Conservation (phyloP, 2,113 vertebrate species). For the Pachypanchax playfairii region DNA sequence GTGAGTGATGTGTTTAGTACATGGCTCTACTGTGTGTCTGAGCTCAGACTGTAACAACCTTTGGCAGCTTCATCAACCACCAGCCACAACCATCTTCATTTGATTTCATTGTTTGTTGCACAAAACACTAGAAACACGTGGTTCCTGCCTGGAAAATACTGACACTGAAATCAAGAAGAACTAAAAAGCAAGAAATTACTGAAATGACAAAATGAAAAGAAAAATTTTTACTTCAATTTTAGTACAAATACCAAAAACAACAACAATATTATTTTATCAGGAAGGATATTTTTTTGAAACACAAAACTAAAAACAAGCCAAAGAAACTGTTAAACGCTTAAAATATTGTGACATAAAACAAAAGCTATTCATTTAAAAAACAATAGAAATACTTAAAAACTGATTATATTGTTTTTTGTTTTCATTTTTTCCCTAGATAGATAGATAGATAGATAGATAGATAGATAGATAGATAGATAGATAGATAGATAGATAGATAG, state of each 20-base stretch:
- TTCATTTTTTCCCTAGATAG: background rate
- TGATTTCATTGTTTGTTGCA: constrained; percentile 42
- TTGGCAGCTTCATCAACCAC: constrained; percentile 47
- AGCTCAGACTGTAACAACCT: constrained; percentile 20
- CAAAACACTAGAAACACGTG: constrained; percentile 23
- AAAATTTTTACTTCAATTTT: background rate
- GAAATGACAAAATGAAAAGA: background rate
- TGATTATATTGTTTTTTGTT: too few relatives aligned
- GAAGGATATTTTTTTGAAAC: background rate
- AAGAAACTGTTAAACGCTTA: background rate
- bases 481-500: background rate
- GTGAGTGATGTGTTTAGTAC: constrained; percentile 46
- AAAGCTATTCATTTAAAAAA: background rate
- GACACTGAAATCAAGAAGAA: background rate
- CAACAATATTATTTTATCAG: background rate
- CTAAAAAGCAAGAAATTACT: too few relatives aligned
- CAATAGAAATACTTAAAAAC: too few relatives aligned
- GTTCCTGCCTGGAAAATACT: constrained; percentile 10
- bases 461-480: background rate
- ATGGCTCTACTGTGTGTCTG: constrained; percentile 56
- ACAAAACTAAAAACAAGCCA: background rate
- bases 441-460: background rate
- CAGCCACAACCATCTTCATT: constrained; percentile 27
- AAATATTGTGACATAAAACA: background rate
- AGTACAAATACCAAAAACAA: too few relatives aligned